Evolutionary conservation across 37 sponge, comb jelly and placozoan genomes (phyloP), one percentile per base, ranked within the genome.

Genomic region (Spongia lamella): DNA sequence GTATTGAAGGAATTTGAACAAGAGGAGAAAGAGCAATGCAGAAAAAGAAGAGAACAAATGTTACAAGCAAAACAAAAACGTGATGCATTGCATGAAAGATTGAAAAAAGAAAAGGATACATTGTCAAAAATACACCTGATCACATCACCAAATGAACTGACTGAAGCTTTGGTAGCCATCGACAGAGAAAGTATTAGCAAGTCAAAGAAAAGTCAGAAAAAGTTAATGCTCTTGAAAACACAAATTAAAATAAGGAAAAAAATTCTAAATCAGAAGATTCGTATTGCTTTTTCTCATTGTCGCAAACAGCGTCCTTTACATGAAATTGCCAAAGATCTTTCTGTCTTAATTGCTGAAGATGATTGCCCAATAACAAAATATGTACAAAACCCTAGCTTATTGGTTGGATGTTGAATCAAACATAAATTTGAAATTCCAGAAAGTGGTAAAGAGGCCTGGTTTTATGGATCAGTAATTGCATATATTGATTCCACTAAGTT

Each of bases 201-300:
- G 0, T 34, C 52, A 5, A 78, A 59, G 27, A 75, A 60, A 25
- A 33, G 25, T 13, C 43, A 37, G 1, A 40, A 31, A 31, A 75
- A 57, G 37, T 39, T 26, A 1, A 15, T 20, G 4, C 22, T 80
- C n/a, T 30, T 80, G 27, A 80, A 30, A 54, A 33, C 14, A 13
- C 80, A 80, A 56, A 27, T 80, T 19, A 80, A 80, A 57, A 24
- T 80, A 30, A 22, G 80, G 31, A 80, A 80, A 43, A 3, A 16
- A 32, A 29, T 80, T 21, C 59, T 61, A 20, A n/a, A 68, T 26
- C 72, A 80, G 35, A 60, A 80, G 19, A 58, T 81, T 55, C 53
- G 37, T n/a, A 70, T 80, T 4, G 31, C 26, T 21, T 80, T 81
- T 56, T 37, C 66, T 43, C 59, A 62, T 4, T 29, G 14, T 14